phyloP scores from a whole-genome alignment of 2,888 invertebrate genomes.

The Craniophora ligustri region DNA sequence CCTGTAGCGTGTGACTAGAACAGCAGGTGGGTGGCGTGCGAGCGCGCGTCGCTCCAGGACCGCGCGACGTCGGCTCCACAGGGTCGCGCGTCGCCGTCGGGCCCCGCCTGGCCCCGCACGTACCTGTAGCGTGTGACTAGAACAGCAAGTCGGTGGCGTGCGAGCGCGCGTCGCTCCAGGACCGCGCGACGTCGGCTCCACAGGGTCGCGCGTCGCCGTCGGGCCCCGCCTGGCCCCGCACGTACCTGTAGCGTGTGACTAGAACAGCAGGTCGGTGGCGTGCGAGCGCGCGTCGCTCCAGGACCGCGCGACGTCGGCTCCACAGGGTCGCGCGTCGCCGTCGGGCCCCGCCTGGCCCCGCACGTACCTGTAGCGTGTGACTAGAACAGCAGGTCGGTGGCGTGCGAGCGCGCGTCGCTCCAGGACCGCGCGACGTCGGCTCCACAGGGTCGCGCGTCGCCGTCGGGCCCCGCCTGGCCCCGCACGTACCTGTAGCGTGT shows the following conservation, averaged over 20 bases:
- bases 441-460: too few relatives aligned
- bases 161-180: conserved; percentile 53
- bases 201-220: conserved; percentile 36
- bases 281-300: conserved; percentile 65
- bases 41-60: background rate
- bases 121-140: conserved; percentile 7
- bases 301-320: too few relatives aligned
- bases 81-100: background rate
- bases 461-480: too few relatives aligned
- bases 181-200: conserved; percentile 3
- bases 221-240: background rate
- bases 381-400: too few relatives aligned
- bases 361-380: too few relatives aligned
- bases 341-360: too few relatives aligned
- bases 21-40: conserved; percentile 2
- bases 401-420: too few relatives aligned
- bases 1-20: conserved; percentile 23
- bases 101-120: background rate
- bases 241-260: conserved; percentile 8
- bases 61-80: background rate
- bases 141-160: conserved; percentile 23
- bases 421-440: too few relatives aligned
- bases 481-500: too few relatives aligned
- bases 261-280: conserved; percentile 57
- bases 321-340: too few relatives aligned